Percentiles rank a stretch among this genome's conserved stretches.
Evolutionary conservation across 2,888 invertebrate genomes (phyloP).

Genomic region (Aromia moschata): DNA sequence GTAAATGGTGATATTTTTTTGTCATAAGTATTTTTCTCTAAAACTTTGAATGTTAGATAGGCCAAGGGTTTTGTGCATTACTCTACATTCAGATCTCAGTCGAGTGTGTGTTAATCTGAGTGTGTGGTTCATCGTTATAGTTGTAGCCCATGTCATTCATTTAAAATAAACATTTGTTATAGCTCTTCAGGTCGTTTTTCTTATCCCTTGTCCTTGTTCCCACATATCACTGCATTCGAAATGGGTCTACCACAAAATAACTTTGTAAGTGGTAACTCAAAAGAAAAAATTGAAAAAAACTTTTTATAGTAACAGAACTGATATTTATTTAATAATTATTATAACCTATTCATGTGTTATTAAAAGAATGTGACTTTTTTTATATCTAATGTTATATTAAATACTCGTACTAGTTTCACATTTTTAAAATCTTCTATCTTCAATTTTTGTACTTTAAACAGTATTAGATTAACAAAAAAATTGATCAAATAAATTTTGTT

Average conservation of each 20-base stretch:
- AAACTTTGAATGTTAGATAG: conserved; percentile 65
- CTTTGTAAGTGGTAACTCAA: conserved; percentile 46
- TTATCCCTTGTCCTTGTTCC: conserved; percentile 50
- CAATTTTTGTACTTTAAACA: conserved; percentile 62
- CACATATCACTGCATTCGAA: conserved; percentile 58
- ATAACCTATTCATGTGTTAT: conserved; percentile 50
- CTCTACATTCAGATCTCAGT: conserved; percentile 61
- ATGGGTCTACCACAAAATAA: conserved; percentile 45
- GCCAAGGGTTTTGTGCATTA: conserved; percentile 65
- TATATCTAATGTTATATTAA: conserved; percentile 55
- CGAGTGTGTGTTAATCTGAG: conserved; percentile 57
- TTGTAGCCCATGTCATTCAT: conserved; percentile 61
- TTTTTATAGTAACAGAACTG: conserved; percentile 54
- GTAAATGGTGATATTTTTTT: conserved; percentile 66
- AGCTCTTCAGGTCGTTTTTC: conserved; percentile 59
- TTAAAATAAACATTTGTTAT: conserved; percentile 62
- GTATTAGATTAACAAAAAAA: conserved; percentile 60
- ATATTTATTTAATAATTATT: conserved; percentile 52
- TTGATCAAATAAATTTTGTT: conserved; percentile 59
- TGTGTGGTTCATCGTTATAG: conserved; percentile 58
- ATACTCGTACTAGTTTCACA: conserved; percentile 58
- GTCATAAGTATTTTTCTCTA: conserved; percentile 65
- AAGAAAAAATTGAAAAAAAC: conserved; percentile 47
- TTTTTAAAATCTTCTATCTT: conserved; percentile 54
- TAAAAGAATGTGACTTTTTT: conserved; percentile 51